These are phyloP conservation scores for Sceloporus undulatus DNA, from an alignment of 2,113 vertebrate species.

Conservation along the genomic window DNA sequence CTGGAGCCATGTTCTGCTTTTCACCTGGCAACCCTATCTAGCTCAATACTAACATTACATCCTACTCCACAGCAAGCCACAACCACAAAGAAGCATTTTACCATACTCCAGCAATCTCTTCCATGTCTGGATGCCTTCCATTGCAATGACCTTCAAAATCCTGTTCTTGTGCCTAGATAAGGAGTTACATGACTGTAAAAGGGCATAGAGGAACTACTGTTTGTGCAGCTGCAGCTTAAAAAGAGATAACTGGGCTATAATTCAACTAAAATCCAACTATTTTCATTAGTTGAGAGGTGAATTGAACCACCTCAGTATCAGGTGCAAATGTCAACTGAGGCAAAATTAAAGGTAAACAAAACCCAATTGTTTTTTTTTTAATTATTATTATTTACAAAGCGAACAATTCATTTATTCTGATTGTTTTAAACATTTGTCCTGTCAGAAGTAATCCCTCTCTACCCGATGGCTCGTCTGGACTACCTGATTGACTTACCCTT, in stretches of 20 bases:
- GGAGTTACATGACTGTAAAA: background rate
- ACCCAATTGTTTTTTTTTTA: background rate
- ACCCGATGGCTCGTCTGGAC: background rate
- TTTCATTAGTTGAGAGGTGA: background rate
- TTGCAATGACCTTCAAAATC: background rate
- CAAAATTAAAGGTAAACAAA: background rate
- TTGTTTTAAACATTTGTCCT: slow-evolving; percentile 11
- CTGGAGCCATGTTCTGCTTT: background rate
- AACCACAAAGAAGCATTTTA: background rate
- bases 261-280: background rate
- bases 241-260: background rate
- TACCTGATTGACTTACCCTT: slow-evolving; percentile 28
- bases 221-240: background rate
- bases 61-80: background rate
- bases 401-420: slow-evolving; percentile 16
- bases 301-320: background rate
- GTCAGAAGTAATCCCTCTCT: background rate
- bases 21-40: background rate
- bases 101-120: background rate
- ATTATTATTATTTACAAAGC: slow-evolving; percentile 7
- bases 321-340: background rate
- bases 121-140: background rate
- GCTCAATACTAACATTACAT: background rate
- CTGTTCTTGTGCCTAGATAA: background rate
- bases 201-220: background rate